Evolutionary conservation across 2,113 vertebrate species (phyloP).

Genomic region (Mustela nigripes): DNA sequence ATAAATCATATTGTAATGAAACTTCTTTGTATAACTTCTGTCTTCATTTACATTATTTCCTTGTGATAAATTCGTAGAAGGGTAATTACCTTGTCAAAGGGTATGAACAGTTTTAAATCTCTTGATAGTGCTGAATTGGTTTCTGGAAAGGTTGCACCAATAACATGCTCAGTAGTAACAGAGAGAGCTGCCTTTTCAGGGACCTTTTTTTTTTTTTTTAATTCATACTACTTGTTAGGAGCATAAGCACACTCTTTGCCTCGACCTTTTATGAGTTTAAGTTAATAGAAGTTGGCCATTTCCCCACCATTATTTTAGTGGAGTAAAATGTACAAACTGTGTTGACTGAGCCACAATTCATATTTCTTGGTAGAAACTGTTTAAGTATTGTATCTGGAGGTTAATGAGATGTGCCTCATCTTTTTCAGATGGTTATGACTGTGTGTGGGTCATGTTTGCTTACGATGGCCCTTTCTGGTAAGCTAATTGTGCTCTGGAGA

Average conservation of each 20-base stretch:
- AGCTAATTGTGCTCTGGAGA: background rate
- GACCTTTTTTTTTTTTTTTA: background rate
- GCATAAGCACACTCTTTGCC: background rate
- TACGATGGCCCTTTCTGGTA: background rate
- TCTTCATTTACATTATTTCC: slow-evolving; percentile 43
- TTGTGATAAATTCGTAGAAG: background rate
- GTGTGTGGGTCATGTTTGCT: background rate
- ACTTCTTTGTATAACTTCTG: background rate
- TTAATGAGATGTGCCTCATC: background rate
- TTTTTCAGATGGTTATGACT: background rate
- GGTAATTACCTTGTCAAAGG: background rate
- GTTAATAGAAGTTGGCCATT: background rate
- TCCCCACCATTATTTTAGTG: background rate
- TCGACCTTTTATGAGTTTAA: slow-evolving; percentile 17
- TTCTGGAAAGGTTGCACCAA: background rate
- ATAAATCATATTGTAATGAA: slow-evolving; percentile 16
- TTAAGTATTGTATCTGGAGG: background rate
- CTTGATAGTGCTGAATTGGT: background rate
- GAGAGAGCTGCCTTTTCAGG: background rate
- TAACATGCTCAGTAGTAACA: background rate
- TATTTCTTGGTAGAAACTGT: background rate
- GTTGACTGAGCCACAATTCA: background rate
- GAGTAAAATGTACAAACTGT: background rate
- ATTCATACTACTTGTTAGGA: background rate
- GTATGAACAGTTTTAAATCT: slow-evolving; percentile 34